Evolutionary conservation across 2,888 invertebrate species (phyloP).

Genomic region (Mesorhabditis spiculigera): DNA sequence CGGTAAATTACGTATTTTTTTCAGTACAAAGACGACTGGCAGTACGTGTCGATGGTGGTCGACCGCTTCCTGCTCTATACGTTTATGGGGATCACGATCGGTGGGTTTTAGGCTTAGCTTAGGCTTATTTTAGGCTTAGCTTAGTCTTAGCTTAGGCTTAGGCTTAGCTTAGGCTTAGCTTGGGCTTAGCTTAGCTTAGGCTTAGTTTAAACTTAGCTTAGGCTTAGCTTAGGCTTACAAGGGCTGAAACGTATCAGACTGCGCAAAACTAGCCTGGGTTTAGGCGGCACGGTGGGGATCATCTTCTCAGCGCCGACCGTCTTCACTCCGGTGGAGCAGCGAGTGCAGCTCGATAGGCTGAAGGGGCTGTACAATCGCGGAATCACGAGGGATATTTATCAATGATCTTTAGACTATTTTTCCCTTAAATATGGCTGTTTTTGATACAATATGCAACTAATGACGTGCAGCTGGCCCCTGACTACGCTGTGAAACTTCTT

Average conservation of each 20-base stretch:
- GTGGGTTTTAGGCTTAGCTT: conserved; percentile 25
- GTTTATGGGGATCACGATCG: conserved; percentile 59
- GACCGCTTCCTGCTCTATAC: conserved; percentile 63
- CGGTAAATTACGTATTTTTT: conserved; percentile 15
- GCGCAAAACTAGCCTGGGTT: background rate
- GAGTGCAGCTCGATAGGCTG: conserved; percentile 26
- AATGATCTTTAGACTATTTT: background rate
- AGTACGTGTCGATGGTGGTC: conserved; percentile 64
- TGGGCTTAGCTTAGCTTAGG: no score
- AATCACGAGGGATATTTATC: background rate
- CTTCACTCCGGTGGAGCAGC: conserved; percentile 59
- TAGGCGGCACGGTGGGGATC: conserved; percentile 47
- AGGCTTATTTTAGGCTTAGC: no score
- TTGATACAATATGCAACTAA: background rate
- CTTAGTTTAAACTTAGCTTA: no score
- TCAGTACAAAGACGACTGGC: conserved; percentile 64
- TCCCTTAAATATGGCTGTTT: background rate
- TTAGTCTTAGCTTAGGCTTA: no score
- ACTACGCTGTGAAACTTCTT: no score
- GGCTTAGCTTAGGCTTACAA: no score
- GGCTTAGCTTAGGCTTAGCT: conserved; percentile 11
- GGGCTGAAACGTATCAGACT: no score
- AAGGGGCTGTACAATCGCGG: conserved; percentile 25
- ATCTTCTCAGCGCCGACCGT: conserved; percentile 61
- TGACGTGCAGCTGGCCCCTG: no score